Conservation (phyloP, 2,797 vertebrate genomes). For the Nyctalus aviator region DNA sequence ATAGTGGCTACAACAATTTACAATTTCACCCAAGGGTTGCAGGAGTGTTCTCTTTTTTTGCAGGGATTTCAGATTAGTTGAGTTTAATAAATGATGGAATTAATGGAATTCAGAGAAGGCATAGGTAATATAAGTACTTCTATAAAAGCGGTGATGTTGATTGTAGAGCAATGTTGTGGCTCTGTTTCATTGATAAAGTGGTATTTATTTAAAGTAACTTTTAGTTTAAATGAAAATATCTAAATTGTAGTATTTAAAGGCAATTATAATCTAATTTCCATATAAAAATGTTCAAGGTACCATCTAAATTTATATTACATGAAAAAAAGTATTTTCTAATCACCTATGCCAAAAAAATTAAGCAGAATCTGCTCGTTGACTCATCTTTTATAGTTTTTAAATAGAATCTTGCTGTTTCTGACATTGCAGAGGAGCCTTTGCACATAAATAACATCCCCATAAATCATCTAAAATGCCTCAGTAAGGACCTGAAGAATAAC, state of each 20-base stretch:
- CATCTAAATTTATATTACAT: slow-evolving; percentile 65
- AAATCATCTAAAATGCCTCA: slow-evolving; percentile 76
- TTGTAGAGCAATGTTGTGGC: neutral
- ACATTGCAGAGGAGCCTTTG: slow-evolving; percentile 68
- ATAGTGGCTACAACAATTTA: neutral
- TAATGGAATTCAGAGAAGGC: neutral
- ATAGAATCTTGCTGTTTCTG: slow-evolving; percentile 70
- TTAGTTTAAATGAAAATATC: slow-evolving; percentile 69
- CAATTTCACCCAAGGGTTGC: neutral
- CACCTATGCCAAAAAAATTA: slow-evolving; percentile 34
- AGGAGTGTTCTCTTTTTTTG: neutral
- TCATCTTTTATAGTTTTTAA: slow-evolving; percentile 68
- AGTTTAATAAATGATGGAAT: slow-evolving; percentile 28
- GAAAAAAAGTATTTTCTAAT: slow-evolving; percentile 64
- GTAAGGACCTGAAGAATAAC: slow-evolving; percentile 60
- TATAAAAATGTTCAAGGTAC: slow-evolving; percentile 52
- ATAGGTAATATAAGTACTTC: neutral
- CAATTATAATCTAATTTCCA: slow-evolving; percentile 56
- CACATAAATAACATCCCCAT: slow-evolving; percentile 71
- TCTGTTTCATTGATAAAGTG: slow-evolving; percentile 47
- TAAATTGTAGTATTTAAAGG: slow-evolving; percentile 69
- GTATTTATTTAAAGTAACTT: slow-evolving; percentile 59
- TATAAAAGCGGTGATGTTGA: neutral
- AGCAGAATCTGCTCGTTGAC: neutral
- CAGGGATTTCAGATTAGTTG: slow-evolving; percentile 21